Evolutionary conservation across 2,113 vertebrate species (phyloP).

Genomic region (Thymallus thymallus): DNA sequence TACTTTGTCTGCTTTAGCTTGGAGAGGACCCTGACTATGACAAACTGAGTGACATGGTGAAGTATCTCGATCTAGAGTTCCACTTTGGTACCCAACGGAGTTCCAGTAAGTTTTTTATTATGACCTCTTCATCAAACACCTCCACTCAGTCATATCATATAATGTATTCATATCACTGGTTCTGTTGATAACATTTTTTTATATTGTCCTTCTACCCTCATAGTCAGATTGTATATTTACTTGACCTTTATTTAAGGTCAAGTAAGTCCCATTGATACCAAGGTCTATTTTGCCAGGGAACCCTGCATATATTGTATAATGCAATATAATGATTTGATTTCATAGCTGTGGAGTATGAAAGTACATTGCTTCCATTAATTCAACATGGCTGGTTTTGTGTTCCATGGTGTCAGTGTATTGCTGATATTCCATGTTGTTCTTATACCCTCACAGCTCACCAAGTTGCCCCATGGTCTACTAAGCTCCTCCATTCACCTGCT

Average conservation of each 20-base stretch:
- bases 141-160: background rate
- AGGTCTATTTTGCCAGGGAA: too few relatives aligned
- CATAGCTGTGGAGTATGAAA: too few relatives aligned
- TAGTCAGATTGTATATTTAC: too few relatives aligned
- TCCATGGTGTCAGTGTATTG: slow-evolving; percentile 3
- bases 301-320: too few relatives aligned
- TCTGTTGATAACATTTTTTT: background rate
- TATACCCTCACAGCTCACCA: slow-evolving; percentile 74
- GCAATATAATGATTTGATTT: too few relatives aligned
- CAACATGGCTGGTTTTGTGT: background rate
- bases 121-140: slow-evolving; percentile 6
- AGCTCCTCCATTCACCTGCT: slow-evolving; percentile 60
- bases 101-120: slow-evolving; percentile 74
- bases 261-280: too few relatives aligned
- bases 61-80: slow-evolving; percentile 86
- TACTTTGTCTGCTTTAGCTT: slow-evolving; percentile 56
- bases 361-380: too few relatives aligned
- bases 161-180: background rate
- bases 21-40: slow-evolving; percentile 86
- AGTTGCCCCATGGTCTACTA: slow-evolving; percentile 50
- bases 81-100: slow-evolving; percentile 87
- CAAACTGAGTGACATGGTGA: slow-evolving; percentile 90
- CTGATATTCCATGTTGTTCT: slow-evolving; percentile 71
- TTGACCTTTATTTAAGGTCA: background rate
- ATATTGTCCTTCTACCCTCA: too few relatives aligned